Conservation (phyloP, 1,140 invertebrate species). For the Pogonus chalceus region DNA sequence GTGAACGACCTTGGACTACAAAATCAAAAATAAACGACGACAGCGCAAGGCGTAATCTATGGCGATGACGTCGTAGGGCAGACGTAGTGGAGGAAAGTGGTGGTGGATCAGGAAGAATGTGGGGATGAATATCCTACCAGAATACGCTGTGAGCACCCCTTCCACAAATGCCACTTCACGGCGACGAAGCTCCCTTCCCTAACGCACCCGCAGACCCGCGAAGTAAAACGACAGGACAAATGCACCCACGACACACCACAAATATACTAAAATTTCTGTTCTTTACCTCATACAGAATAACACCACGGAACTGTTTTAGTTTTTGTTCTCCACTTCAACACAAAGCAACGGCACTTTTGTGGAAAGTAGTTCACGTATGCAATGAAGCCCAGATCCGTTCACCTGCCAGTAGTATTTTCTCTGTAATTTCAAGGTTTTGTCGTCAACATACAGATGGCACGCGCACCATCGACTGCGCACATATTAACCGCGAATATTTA, state of each 20-base stretch:
- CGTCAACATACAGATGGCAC: not conserved
- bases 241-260: not conserved
- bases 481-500: not conserved
- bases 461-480: not conserved
- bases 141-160: conserved; percentile 34
- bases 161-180: conserved; percentile 35
- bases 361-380: conserved; percentile 21
- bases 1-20: conserved; percentile 25
- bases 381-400: conserved; percentile 21
- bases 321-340: not conserved
- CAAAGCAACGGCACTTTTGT: conserved; percentile 3
- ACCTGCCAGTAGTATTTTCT: conserved; percentile 13
- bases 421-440: conserved; percentile 4
- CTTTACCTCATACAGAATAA: not conserved
- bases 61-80: conserved; percentile 28
- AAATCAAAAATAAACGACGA: conserved; percentile 1
- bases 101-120: conserved; percentile 34
- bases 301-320: not conserved
- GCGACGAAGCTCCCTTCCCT: conserved; percentile 38
- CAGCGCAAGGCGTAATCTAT: conserved; percentile 23
- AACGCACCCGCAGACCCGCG: conserved; percentile 33
- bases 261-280: not conserved
- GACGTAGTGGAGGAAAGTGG: conserved; percentile 35
- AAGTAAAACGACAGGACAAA: conserved; percentile 13
- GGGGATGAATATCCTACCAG: conserved; percentile 37